A percentile compares a stretch with the other conserved stretches of the same genome.
phyloP scores from a whole-genome alignment of 2,113 vertebrate species.

The Cavia porcellus region DNA sequence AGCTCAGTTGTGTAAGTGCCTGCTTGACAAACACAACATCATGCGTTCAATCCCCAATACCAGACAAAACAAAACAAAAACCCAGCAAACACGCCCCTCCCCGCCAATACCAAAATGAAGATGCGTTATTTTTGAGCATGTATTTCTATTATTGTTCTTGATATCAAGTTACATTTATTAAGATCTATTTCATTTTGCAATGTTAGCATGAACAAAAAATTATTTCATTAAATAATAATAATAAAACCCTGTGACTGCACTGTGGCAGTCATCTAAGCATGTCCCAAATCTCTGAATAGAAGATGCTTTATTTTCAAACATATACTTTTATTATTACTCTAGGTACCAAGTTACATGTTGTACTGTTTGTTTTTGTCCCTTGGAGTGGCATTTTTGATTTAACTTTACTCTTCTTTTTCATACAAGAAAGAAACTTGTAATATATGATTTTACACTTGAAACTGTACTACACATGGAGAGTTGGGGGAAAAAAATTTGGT shows the following conservation, averaged over 20 bases:
- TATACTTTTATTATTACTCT: not conserved
- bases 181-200: constrained; percentile 65
- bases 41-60: no score
- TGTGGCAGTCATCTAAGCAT: not conserved
- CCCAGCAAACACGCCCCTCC: no score
- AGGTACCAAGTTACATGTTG: not conserved
- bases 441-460: not conserved
- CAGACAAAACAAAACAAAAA: no score
- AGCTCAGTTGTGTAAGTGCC: no score
- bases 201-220: constrained; percentile 50
- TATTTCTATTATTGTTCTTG: not conserved
- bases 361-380: not conserved
- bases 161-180: not conserved
- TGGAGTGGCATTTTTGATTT: not conserved
- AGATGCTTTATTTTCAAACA: not conserved
- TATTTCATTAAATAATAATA: not conserved
- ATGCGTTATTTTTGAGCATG: not conserved
- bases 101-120: not conserved
- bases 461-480: not conserved
- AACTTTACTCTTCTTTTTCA: not conserved
- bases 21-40: no score
- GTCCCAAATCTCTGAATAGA: not conserved
- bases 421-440: not conserved
- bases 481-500: not conserved
- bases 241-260: not conserved